phyloP scores from a whole-genome alignment of 2,888 invertebrate genomes.

The Dichetophora obliterata region DNA sequence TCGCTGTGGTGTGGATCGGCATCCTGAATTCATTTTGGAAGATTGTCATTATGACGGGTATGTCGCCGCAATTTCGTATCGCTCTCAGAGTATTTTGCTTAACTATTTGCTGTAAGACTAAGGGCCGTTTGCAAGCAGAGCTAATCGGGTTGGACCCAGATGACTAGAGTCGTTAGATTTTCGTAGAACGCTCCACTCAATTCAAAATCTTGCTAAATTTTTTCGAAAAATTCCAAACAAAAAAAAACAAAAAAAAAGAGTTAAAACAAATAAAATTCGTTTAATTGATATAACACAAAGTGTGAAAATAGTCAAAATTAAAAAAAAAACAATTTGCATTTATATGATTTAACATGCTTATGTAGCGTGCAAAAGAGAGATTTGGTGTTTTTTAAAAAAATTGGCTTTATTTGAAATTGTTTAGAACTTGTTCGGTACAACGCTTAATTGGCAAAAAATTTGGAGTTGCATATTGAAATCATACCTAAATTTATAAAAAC shows the following conservation, averaged over 20 bases:
- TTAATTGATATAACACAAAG: neutral
- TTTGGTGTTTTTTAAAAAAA: no score
- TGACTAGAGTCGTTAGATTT: conserved; percentile 75
- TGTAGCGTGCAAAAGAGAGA: no score
- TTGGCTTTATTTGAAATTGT: no score
- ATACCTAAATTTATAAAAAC: neutral
- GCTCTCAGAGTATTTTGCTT: conserved; percentile 89
- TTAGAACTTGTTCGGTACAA: conserved; percentile 2
- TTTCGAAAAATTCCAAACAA: neutral
- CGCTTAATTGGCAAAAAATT: conserved; percentile 17
- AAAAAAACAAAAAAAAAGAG: no score
- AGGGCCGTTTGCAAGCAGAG: conserved; percentile 86
- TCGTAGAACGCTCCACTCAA: conserved; percentile 49
- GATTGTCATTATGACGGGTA: conserved; percentile 87
- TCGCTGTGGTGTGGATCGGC: conserved; percentile 94
- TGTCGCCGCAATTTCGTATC: conserved; percentile 93
- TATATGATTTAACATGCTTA: neutral
- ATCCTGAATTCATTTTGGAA: conserved; percentile 97
- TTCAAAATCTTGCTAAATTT: conserved; percentile 6
- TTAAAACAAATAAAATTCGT: no score
- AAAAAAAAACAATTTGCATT: neutral
- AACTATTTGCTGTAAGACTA: conserved; percentile 89
- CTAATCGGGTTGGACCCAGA: conserved; percentile 89
- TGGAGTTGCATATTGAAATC: conserved; percentile 17
- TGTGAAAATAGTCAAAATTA: neutral